Evolutionary conservation across 2,797 vertebrate genomes (phyloP).

Genomic region (Carapus acus): DNA sequence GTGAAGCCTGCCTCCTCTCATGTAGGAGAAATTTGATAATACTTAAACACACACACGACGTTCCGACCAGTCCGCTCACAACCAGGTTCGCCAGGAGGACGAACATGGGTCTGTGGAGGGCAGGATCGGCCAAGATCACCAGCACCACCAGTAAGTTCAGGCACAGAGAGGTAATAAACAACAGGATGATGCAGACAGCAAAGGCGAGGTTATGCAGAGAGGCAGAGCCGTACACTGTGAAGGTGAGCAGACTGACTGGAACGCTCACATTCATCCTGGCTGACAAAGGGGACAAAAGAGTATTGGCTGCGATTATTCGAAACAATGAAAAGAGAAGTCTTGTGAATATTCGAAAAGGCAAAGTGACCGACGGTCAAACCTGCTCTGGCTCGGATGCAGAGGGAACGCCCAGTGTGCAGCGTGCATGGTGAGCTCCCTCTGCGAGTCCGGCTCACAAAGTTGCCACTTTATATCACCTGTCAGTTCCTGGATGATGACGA

Average conservation of each 20-base stretch:
- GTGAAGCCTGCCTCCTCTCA: neutral
- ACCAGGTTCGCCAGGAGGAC: conserved; percentile 6
- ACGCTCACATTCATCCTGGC: conserved; percentile 17
- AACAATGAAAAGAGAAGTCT: too few relatives aligned
- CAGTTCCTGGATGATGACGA: too few relatives aligned
- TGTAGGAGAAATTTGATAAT: neutral
- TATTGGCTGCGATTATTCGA: too few relatives aligned
- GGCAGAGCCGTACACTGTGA: conserved; percentile 1
- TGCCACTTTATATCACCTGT: too few relatives aligned
- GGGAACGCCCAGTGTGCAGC: too few relatives aligned
- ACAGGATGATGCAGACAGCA: neutral
- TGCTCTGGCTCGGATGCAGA: too few relatives aligned
- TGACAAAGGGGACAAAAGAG: too few relatives aligned
- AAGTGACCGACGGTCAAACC: too few relatives aligned
- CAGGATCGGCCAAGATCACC: neutral
- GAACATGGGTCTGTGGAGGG: conserved; percentile 24
- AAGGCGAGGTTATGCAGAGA: neutral
- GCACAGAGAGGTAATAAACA: conserved; percentile 1
- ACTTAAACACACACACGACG: neutral
- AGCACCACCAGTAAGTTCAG: conserved; percentile 1
- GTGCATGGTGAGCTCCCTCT: too few relatives aligned
- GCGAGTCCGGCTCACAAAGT: too few relatives aligned
- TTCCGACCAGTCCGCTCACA: conserved; percentile 14
- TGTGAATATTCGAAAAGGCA: too few relatives aligned
- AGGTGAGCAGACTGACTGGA: neutral